Base-by-base conservation (phyloP, 2,113 vertebrate genomes). In the Pterocles burchelli region DNA sequence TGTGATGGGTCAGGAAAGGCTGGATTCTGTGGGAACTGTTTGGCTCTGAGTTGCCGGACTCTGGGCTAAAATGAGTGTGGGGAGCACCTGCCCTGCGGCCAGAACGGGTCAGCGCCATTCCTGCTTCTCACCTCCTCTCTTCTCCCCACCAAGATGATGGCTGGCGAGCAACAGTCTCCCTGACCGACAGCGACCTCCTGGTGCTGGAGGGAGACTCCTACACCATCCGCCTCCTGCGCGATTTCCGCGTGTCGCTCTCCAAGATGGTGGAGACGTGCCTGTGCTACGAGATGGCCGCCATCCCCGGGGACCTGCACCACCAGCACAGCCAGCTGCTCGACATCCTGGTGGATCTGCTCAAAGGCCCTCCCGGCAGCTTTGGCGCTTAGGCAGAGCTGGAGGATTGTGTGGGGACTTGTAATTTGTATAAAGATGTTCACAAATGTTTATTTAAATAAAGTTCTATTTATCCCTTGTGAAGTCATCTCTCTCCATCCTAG, bases 251-350 rank as follows among this genome's bases (percentile, higher is more conserved):
- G 11, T 99, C 99, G 14, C 97, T 99, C 36, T 98, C 98, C 96
- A 98, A 98, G 89, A 99, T 99, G 99, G 96, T 99, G 77, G 97
- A 98, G 92, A 98, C 98, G 49, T 99, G 98, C 94, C 98, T 99
- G 84, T 97, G 97, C 90, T 98, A 93, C 3, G 98, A 98, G 97
- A 98, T 88, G 73, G 94, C 95, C 3, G 97, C 91, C 4, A 96
- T 91, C 29, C 96, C 97, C 0, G 94, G 88, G 11, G 93, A 96
- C 9, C 97, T 98, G 79, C 98, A 98, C 88, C 97, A 98, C 91
- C 98, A 99, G 93, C 98, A 99, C 22, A 97, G 98, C 89, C 95
- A 98, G 85, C 99, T 99, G 84, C 97, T 99, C 24, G 97, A 98
- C 36, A 97, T 99, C 90, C 95, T 99, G 29, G 98, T 98, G 26